Evolutionary conservation across 2,113 vertebrate genomes (phyloP).

Genomic region (Cyprinodon variegatus): DNA sequence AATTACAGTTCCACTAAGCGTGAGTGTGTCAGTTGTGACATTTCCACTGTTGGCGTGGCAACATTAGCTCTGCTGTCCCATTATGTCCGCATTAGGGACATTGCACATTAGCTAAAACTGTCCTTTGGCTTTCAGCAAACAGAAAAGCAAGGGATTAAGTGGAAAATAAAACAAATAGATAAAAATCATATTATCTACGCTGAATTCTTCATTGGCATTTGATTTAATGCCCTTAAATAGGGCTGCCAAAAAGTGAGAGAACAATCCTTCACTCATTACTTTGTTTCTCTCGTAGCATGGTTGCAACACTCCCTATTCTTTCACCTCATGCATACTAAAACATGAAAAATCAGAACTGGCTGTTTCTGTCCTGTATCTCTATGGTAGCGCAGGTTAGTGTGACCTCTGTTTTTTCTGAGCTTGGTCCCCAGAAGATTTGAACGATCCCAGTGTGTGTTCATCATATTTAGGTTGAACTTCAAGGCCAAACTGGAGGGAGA

Average conservation of each 20-base stretch:
- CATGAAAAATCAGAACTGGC: slow-evolving; percentile 29
- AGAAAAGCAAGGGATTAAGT: background rate
- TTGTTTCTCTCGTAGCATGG: slow-evolving; percentile 37
- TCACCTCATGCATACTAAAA: slow-evolving; percentile 61
- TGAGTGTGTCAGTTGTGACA: slow-evolving; percentile 53
- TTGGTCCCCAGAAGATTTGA: slow-evolving; percentile 31
- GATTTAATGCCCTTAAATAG: slow-evolving; percentile 56
- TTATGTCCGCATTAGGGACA: slow-evolving; percentile 53
- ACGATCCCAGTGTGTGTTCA: slow-evolving; percentile 7
- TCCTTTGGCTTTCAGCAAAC: slow-evolving; percentile 38
- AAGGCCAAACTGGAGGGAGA: slow-evolving; percentile 65
- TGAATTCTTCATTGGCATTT: slow-evolving; percentile 53
- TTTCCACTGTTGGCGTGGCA: slow-evolving; percentile 51
- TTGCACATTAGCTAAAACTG: slow-evolving; percentile 40
- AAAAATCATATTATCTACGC: slow-evolving; percentile 34
- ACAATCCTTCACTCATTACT: slow-evolving; percentile 61
- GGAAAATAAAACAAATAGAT: slow-evolving; percentile 12
- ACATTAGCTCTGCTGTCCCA: slow-evolving; percentile 45
- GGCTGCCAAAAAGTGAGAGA: slow-evolving; percentile 55
- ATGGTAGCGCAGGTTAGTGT: slow-evolving; percentile 36
- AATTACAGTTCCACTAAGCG: slow-evolving; percentile 53
- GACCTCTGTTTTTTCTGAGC: slow-evolving; percentile 45
- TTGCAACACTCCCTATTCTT: slow-evolving; percentile 18
- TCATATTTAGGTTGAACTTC: slow-evolving; percentile 59
- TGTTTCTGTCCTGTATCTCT: slow-evolving; percentile 43